Conservation (phyloP, 1,140 invertebrate species). For the Magallana gigas region DNA sequence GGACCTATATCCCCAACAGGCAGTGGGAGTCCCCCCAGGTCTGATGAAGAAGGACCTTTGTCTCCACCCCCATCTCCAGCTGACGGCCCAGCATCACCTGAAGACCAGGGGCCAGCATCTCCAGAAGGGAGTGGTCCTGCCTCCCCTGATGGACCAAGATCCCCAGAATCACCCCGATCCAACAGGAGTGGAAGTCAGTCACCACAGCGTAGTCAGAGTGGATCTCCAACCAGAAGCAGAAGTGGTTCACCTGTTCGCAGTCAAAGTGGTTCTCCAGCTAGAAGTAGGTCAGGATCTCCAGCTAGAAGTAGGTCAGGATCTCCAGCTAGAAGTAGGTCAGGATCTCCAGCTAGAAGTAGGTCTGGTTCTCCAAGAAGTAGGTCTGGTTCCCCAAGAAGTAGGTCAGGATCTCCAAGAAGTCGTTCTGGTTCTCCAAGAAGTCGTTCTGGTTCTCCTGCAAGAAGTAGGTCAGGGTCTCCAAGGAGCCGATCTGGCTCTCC, state of each 20-base stretch:
- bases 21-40: background rate
- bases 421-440: slow-evolving; percentile 60
- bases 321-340: slow-evolving; percentile 50
- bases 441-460: slow-evolving; percentile 40
- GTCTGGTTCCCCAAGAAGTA: slow-evolving; percentile 56
- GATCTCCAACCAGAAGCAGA: slow-evolving; percentile 58
- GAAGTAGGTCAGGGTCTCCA: slow-evolving; percentile 44
- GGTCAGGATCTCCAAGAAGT: slow-evolving; percentile 55
- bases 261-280: slow-evolving; percentile 51
- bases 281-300: slow-evolving; percentile 60
- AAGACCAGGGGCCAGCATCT: slow-evolving; percentile 47
- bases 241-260: slow-evolving; percentile 56
- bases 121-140: slow-evolving; percentile 36
- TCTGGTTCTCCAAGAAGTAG: slow-evolving; percentile 48
- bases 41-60: slow-evolving; percentile 34
- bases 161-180: slow-evolving; percentile 45
- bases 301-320: slow-evolving; percentile 49
- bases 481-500: slow-evolving; percentile 19
- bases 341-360: slow-evolving; percentile 49
- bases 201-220: slow-evolving; percentile 42
- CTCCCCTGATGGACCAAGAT: slow-evolving; percentile 30
- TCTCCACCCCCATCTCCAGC: slow-evolving; percentile 52
- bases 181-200: slow-evolving; percentile 44
- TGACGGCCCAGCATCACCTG: slow-evolving; percentile 52
- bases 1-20: slow-evolving; percentile 32